phyloP scores from a whole-genome alignment of 2,888 invertebrate species.

The Ochropleura plecta region DNA sequence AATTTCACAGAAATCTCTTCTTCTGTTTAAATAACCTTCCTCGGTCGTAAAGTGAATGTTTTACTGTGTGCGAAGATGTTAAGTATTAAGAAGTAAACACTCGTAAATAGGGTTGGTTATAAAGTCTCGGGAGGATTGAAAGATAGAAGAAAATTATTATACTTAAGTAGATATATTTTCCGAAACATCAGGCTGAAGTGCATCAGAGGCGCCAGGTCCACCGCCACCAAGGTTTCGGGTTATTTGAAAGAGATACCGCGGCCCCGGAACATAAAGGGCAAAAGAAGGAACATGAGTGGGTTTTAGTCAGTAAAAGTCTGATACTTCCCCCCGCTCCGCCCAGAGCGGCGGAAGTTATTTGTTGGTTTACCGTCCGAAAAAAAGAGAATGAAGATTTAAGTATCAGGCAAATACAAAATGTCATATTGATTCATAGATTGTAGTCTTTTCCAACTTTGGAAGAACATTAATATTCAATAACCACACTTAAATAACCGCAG shows the following conservation, averaged over 20 bases:
- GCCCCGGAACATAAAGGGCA: too few relatives aligned
- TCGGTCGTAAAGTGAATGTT: constrained; percentile 30
- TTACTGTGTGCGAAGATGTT: constrained; percentile 14
- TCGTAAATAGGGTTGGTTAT: not conserved
- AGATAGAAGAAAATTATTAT: too few relatives aligned
- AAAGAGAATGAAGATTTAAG: too few relatives aligned
- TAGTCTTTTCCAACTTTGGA: not conserved
- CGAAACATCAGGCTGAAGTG: not conserved
- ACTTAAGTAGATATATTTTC: too few relatives aligned
- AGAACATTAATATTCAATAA: not conserved
- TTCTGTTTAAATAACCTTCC: constrained; percentile 38
- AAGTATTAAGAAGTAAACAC: not conserved
- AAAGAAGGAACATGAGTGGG: too few relatives aligned
- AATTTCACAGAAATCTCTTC: constrained; percentile 32
- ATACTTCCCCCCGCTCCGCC: too few relatives aligned
- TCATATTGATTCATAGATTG: not conserved
- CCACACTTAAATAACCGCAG: not conserved
- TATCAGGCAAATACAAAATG: not conserved
- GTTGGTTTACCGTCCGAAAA: too few relatives aligned
- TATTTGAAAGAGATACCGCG: too few relatives aligned
- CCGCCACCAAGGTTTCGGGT: too few relatives aligned
- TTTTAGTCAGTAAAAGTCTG: too few relatives aligned
- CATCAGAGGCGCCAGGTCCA: too few relatives aligned
- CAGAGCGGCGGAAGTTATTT: too few relatives aligned
- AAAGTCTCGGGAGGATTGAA: not conserved